Evolutionary conservation across 2,888 invertebrate species (phyloP), one percentile per base, ranked within the genome.

Genomic region (Balanococcus diminutus): DNA sequence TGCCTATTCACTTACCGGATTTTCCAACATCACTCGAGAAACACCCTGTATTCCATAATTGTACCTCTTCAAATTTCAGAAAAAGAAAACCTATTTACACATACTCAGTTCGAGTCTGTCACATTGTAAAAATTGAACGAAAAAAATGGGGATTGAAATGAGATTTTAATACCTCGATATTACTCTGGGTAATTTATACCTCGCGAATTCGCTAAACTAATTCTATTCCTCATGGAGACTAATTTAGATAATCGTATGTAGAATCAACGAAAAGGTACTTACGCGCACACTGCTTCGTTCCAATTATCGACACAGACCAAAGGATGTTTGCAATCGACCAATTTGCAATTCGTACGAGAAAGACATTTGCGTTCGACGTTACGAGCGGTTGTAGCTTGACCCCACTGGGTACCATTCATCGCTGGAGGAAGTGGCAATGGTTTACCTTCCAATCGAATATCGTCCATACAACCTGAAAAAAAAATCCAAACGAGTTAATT

Each of bases 221-320:
- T 19, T 81, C 39, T 39, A 19, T 39, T 14, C 81, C 14, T 81
- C 14, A 36, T 11, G 81, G 39, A 81, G n/a, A n/a, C 39, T n/a
- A n/a, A n/a, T n/a, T 42, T 5, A 36, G 67, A 25, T 61, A 1
- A 61, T 61, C 16, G 46, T 5, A n/a, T 46, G n/a, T n/a, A n/a
- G n/a, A 56, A 31, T 28, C 16, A n/a, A 36, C 4, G 19, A 36
- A 36, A 3, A 19, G 19, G 88, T 90, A 95, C 96, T 95, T 91
- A 99, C 96, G 98, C 97, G 96, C 99, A 99, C 90, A 98, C 98
- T 89, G 97, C 97, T 91, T 96, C 96, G 90, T 98, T 98, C 98
- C 99, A 99, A 16, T 98, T 93, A 91, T 97, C 98, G 88, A 96
- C 95, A 91, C 98, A 98, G 89, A 96, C 96, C 90, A 97, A 97